A percentile compares a stretch with the other conserved stretches of the same genome.
These are phyloP conservation scores for Urocitellus parryii DNA, from an alignment of 2,113 vertebrate genomes.

Conservation along the genomic window DNA sequence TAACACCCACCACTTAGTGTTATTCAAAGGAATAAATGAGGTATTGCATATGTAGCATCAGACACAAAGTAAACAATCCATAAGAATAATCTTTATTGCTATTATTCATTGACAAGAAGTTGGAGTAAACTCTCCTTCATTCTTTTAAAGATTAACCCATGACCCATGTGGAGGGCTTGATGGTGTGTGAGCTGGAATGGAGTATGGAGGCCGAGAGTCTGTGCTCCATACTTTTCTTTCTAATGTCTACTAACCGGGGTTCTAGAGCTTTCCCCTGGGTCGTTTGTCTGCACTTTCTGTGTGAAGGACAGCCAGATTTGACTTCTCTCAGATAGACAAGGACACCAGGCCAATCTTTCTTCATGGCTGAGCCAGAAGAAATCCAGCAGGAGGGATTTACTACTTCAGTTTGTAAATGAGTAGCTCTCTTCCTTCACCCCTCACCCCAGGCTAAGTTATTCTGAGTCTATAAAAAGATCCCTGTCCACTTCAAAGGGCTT, in stretches of 20 bases:
- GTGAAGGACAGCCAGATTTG: constrained; percentile 60
- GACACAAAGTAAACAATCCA: not conserved
- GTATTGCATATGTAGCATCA: not conserved
- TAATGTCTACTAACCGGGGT: not conserved
- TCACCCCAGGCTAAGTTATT: constrained; percentile 68
- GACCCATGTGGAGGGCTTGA: not conserved
- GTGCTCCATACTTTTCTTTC: not conserved
- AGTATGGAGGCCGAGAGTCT: not conserved
- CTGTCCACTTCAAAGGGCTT: constrained; percentile 84
- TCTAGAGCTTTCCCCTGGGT: not conserved
- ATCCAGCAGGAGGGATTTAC: constrained; percentile 55
- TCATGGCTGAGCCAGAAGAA: constrained; percentile 73
- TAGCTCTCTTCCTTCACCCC: constrained; percentile 59
- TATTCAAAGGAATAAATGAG: constrained; percentile 1
- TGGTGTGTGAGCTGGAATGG: not conserved
- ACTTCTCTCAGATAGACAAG: constrained; percentile 65
- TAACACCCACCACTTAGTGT: not conserved
- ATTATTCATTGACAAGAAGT: not conserved
- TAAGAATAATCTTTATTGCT: not conserved
- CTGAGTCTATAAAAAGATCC: constrained; percentile 80
- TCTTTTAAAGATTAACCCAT: not conserved
- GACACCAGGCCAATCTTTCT: constrained; percentile 61
- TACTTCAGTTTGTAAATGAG: constrained; percentile 71
- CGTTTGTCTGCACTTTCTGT: constrained; percentile 43
- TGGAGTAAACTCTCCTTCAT: not conserved